These are phyloP conservation scores for Myzus persicae DNA, from an alignment of 1,140 invertebrate genomes.

Conservation along the genomic window DNA sequence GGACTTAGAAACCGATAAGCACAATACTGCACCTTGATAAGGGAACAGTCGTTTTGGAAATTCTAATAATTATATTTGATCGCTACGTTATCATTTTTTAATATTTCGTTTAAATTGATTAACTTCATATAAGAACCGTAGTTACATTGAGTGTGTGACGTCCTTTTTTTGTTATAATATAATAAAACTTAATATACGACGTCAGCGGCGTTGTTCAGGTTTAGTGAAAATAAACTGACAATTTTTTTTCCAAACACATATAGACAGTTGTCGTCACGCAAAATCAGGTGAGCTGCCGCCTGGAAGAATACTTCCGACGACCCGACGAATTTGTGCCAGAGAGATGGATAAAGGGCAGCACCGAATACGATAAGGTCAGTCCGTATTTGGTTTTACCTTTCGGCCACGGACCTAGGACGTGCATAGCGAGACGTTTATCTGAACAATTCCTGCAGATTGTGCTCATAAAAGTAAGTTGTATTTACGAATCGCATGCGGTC, in stretches of 20 bases:
- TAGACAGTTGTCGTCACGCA: slow-evolving; percentile 88
- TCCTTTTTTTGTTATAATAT: neutral
- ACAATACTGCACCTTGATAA: no score
- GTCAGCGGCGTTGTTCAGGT: neutral
- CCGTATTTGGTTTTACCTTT: slow-evolving; percentile 86
- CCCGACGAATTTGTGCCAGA: slow-evolving; percentile 78
- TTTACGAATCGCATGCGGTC: neutral
- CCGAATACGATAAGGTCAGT: slow-evolving; percentile 69
- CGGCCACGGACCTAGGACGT: slow-evolving; percentile 86
- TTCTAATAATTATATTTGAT: no score
- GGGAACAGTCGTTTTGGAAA: no score
- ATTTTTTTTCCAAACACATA: neutral
- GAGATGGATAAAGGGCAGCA: slow-evolving; percentile 73
- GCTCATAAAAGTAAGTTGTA: slow-evolving; percentile 75
- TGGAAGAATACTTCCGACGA: slow-evolving; percentile 73
- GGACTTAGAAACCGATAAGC: no score
- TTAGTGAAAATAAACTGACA: neutral
- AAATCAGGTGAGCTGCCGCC: slow-evolving; percentile 80
- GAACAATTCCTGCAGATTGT: slow-evolving; percentile 86
- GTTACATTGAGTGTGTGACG: neutral
- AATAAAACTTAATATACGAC: neutral
- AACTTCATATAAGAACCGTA: neutral
- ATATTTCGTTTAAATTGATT: neutral
- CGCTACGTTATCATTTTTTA: neutral
- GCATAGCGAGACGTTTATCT: slow-evolving; percentile 86